phyloP scores from a whole-genome alignment of 2,888 invertebrate species.

The Hemaris fuciformis region DNA sequence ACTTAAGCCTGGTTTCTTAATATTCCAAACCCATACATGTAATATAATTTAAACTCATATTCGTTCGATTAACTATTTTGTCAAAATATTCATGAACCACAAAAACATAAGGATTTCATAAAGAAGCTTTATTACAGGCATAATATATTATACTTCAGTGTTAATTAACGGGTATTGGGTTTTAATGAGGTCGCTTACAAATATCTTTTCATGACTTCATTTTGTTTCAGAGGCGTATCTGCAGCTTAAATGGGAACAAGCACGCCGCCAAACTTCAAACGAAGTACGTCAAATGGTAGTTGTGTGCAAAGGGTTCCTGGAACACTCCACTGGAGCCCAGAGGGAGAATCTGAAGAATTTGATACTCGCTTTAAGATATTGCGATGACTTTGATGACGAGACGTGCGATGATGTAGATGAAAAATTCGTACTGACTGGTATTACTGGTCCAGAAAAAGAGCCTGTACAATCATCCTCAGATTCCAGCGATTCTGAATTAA shows the following conservation, averaged over 20 bases:
- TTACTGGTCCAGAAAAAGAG: neutral
- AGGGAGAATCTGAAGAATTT: neutral
- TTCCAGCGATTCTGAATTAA: neutral
- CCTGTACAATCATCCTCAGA: neutral
- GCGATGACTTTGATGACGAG: neutral
- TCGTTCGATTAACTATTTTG: too few relatives aligned
- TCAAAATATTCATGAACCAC: too few relatives aligned
- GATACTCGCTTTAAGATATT: neutral
- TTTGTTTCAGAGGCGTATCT: neutral
- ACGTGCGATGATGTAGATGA: neutral
- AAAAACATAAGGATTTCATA: too few relatives aligned
- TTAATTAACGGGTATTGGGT: too few relatives aligned
- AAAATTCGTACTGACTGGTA: neutral
- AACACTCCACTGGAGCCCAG: neutral
- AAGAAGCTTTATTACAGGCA: too few relatives aligned
- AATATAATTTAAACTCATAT: too few relatives aligned
- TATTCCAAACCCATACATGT: too few relatives aligned
- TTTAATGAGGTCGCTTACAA: too few relatives aligned
- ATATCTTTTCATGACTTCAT: neutral
- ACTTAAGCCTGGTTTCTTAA: too few relatives aligned
- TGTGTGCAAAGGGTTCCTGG: neutral
- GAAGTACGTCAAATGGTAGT: neutral
- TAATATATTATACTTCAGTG: too few relatives aligned
- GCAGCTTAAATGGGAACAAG: neutral
- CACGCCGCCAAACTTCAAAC: neutral